Conservation (phyloP, 2,113 vertebrate genomes). For the Psilopsiagon aymara region DNA sequence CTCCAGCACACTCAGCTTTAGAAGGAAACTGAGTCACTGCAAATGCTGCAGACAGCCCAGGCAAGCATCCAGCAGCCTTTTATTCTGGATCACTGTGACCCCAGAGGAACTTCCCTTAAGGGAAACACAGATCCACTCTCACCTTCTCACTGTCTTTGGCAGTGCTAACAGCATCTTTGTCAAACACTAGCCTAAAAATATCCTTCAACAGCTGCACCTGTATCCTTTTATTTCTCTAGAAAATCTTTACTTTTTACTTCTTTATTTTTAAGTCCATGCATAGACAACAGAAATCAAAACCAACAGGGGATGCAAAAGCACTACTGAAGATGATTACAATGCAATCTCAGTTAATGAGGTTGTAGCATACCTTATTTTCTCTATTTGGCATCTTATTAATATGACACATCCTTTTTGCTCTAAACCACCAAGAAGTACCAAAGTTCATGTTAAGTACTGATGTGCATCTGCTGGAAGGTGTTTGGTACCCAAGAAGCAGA, state of each 20-base stretch:
- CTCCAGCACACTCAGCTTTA: neutral
- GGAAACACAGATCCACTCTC: neutral
- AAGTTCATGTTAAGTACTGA: neutral
- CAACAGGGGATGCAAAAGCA: neutral
- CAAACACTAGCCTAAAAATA: neutral
- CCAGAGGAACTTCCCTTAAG: neutral
- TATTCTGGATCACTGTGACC: neutral
- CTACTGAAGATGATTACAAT: neutral
- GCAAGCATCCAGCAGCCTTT: neutral
- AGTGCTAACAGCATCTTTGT: neutral
- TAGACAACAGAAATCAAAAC: neutral
- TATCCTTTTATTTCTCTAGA: neutral
- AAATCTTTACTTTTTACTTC: neutral
- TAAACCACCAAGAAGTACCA: neutral
- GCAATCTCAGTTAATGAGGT: neutral
- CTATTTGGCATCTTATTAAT: neutral
- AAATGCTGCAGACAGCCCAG: neutral
- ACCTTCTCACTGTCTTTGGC: neutral
- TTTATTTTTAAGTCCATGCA: neutral
- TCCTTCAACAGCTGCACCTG: neutral
- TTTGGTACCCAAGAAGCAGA: constrained; percentile 16
- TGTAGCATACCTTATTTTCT: neutral
- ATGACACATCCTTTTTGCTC: neutral
- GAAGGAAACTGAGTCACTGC: neutral
- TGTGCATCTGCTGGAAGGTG: neutral